Conservation (phyloP, 1,140 invertebrate species). For the Zaprionus ornatus region DNA sequence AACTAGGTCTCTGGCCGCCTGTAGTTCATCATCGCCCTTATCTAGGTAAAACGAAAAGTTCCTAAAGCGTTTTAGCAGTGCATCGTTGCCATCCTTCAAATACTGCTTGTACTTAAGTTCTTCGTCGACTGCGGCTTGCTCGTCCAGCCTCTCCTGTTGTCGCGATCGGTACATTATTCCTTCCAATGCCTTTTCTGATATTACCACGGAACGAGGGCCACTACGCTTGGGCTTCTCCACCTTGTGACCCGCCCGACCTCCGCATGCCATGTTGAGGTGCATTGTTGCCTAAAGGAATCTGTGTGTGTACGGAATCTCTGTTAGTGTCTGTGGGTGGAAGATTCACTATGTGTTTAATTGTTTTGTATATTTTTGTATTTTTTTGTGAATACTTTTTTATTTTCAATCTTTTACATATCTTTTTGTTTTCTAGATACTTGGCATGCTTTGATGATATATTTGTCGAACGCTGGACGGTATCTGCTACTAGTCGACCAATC, state of each 20-base stretch:
- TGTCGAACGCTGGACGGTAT: not conserved
- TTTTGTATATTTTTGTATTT: not conserved
- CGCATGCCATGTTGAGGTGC: slow-evolving; percentile 8
- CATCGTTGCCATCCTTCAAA: slow-evolving; percentile 62
- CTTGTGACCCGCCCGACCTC: slow-evolving; percentile 1
- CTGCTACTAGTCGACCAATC: not conserved
- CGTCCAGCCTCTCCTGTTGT: slow-evolving; percentile 21
- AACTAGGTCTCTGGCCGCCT: not conserved
- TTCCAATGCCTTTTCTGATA: slow-evolving; percentile 52
- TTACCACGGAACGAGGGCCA: slow-evolving; percentile 39
- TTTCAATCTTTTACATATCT: not conserved
- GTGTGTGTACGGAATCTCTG: not conserved
- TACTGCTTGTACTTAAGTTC: slow-evolving; percentile 60
- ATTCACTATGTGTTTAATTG: not conserved
- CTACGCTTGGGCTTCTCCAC: not conserved
- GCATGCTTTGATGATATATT: not conserved
- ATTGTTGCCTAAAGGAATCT: not conserved
- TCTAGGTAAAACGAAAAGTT: slow-evolving; percentile 8
- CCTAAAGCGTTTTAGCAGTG: slow-evolving; percentile 49
- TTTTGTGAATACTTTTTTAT: not conserved
- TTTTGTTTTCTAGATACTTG: not conserved
- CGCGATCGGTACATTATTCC: slow-evolving; percentile 41
- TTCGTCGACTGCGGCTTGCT: slow-evolving; percentile 54
- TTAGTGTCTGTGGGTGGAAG: not conserved
- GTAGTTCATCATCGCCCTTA: slow-evolving; percentile 6